Conservation (phyloP, 2,888 invertebrate genomes). For the Bugula neritina region DNA sequence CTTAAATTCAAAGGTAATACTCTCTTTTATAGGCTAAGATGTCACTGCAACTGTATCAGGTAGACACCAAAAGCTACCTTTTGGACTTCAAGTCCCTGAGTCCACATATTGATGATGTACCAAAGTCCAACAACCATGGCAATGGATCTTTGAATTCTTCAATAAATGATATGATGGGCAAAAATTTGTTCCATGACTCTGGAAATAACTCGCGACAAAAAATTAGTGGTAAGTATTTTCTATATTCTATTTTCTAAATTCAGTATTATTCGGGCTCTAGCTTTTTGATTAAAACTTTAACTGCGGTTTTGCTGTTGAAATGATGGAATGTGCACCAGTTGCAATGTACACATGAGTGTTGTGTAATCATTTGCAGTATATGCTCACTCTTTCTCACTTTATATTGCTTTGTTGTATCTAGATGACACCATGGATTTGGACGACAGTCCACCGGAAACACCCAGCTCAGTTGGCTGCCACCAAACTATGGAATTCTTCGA, state of each 20-base stretch:
- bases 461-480: conserved; percentile 58
- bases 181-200: conserved; percentile 20
- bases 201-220: not conserved
- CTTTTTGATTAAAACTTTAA: no score
- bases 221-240: conserved; percentile 25
- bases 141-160: conserved; percentile 16
- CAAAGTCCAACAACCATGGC: conserved; percentile 30
- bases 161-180: conserved; percentile 5
- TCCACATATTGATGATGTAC: conserved; percentile 31
- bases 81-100: conserved; percentile 87
- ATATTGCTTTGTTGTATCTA: conserved; percentile 29
- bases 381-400: no score
- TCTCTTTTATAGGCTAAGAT: conserved; percentile 68
- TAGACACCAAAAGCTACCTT: conserved; percentile 94
- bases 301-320: no score
- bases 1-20: no score
- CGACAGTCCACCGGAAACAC: conserved; percentile 31
- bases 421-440: conserved; percentile 41
- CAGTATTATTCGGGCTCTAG: no score
- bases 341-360: no score
- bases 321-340: no score
- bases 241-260: no score
- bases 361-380: no score
- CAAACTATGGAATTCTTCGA: conserved; percentile 99
- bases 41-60: conserved; percentile 97